These are phyloP conservation scores for Marcusenius ussheri DNA, from an alignment of 2,113 vertebrate genomes.

Conservation along the genomic window DNA sequence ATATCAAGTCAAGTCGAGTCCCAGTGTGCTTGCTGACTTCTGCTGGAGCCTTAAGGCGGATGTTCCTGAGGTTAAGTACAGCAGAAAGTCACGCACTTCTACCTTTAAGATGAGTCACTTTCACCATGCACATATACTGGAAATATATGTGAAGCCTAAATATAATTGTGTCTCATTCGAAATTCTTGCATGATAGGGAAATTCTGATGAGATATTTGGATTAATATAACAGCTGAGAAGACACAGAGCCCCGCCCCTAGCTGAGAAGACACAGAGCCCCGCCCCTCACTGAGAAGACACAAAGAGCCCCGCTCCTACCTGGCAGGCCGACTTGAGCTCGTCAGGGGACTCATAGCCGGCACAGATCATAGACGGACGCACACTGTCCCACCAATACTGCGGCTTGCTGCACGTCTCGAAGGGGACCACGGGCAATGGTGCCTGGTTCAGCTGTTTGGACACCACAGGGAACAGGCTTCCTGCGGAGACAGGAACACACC, in stretches of 20 bases:
- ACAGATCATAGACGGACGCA: slow-evolving; percentile 59
- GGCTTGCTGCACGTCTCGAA: slow-evolving; percentile 58
- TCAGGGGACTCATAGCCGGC: slow-evolving; percentile 55
- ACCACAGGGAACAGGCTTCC: slow-evolving; percentile 42
- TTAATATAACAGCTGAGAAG: not conserved
- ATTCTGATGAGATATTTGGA: not conserved
- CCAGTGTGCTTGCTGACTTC: not conserved
- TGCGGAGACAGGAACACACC: slow-evolving; percentile 10
- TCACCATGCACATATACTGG: not conserved
- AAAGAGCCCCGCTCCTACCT: slow-evolving; percentile 34
- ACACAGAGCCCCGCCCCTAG: not conserved
- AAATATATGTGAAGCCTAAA: not conserved
- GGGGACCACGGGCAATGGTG: slow-evolving; percentile 49
- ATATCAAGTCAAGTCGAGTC: not conserved
- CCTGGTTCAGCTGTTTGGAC: slow-evolving; percentile 49
- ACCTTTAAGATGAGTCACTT: not conserved
- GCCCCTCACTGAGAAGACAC: not conserved
- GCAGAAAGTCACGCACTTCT: not conserved
- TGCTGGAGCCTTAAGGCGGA: not conserved
- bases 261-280: no score
- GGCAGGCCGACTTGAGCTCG: slow-evolving; percentile 59
- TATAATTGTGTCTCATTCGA: not conserved
- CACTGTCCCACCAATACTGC: slow-evolving; percentile 50
- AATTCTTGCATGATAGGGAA: not conserved
- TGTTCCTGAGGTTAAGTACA: not conserved